Evolutionary conservation across 1,140 invertebrate genomes (phyloP).

Genomic region (Lucilia sericata): DNA sequence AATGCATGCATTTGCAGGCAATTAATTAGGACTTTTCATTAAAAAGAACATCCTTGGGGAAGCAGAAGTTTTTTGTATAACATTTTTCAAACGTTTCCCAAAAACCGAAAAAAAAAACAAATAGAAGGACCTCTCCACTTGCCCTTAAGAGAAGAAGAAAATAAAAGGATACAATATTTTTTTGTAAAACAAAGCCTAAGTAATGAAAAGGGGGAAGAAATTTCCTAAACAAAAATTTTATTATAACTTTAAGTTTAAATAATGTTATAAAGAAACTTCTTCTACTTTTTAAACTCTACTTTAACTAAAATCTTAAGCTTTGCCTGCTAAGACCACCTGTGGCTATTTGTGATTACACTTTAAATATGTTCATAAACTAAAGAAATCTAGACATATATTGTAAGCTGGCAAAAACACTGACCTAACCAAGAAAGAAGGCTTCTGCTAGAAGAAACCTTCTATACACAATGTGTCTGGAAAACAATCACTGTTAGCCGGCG

Average conservation of each 20-base stretch:
- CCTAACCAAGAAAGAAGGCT: too few relatives aligned
- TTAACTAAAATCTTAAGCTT: too few relatives aligned
- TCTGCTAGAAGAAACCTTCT: background rate
- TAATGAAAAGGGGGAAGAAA: too few relatives aligned
- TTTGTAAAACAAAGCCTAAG: background rate
- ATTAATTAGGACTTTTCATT: slow-evolving; percentile 37
- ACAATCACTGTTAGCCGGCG: slow-evolving; percentile 31
- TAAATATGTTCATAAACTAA: slow-evolving; percentile 17
- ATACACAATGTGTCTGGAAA: background rate
- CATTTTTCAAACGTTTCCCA: background rate
- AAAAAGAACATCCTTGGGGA: slow-evolving; percentile 40
- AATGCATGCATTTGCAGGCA: slow-evolving; percentile 40
- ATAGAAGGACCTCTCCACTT: background rate
- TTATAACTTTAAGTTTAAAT: too few relatives aligned
- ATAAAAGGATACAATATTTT: background rate
- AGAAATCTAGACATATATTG: background rate
- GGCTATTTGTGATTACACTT: slow-evolving; percentile 38
- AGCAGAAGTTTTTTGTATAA: background rate
- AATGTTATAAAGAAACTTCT: too few relatives aligned
- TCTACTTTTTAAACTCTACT: too few relatives aligned
- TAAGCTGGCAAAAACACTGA: too few relatives aligned
- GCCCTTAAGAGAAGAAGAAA: background rate
- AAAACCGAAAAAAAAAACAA: background rate
- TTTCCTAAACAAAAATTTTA: too few relatives aligned
- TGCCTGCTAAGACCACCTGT: slow-evolving; percentile 13